Evolutionary conservation across 1,140 invertebrate species (phyloP).

Genomic region (Zaprionus vittiger): DNA sequence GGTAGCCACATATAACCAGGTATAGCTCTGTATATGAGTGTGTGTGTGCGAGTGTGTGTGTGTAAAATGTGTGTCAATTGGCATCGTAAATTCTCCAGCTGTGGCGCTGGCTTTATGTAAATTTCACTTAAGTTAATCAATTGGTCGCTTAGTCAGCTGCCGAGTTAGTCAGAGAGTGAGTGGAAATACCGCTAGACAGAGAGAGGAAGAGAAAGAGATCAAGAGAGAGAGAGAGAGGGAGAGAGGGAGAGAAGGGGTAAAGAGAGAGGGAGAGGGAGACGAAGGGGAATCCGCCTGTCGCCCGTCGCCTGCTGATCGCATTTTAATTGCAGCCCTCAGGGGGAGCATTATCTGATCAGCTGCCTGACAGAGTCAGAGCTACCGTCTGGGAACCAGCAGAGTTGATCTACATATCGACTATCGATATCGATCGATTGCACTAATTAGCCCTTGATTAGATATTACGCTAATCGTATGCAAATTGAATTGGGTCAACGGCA

Average conservation of each 20-base stretch:
- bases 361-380: constrained; percentile 23
- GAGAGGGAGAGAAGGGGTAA: neutral
- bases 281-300: neutral
- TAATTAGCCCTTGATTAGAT: constrained; percentile 76
- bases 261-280: neutral
- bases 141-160: constrained; percentile 21
- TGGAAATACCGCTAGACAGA: neutral
- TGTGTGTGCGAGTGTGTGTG: neutral
- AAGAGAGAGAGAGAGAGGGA: neutral
- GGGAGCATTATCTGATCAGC: constrained; percentile 37
- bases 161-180: constrained; percentile 20
- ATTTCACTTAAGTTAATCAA: constrained; percentile 44
- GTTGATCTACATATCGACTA: constrained; percentile 1
- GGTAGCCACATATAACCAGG: neutral
- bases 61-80: constrained; percentile 36
- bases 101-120: constrained; percentile 35
- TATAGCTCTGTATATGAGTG: neutral
- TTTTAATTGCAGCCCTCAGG: constrained; percentile 71
- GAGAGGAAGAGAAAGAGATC: fast-evolving
- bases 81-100: constrained; percentile 33
- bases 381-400: constrained; percentile 32
- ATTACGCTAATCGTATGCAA: constrained; percentile 59
- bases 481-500: constrained; percentile 57
- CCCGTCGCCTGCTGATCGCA: constrained; percentile 61
- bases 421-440: constrained; percentile 11